Evolutionary conservation across 2,888 invertebrate genomes (phyloP).

Genomic region (Lathronympha strigana): DNA sequence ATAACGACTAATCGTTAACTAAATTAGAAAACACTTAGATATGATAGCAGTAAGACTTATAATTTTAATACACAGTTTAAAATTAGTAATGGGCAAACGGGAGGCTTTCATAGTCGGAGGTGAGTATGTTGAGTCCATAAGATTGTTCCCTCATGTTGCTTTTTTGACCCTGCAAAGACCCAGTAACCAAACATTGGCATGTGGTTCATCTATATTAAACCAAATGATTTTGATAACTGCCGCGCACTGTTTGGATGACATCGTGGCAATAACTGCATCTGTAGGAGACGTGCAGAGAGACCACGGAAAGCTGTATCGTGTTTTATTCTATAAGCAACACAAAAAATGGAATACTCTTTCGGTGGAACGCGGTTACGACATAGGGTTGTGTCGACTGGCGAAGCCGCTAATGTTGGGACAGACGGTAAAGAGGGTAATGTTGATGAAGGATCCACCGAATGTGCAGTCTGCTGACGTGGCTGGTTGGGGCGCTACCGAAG

Average conservation of each 20-base stretch:
- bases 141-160: not conserved
- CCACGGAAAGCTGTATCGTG: not conserved
- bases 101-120: slow-evolving; percentile 3
- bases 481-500: not conserved
- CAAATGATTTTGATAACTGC: slow-evolving; percentile 4
- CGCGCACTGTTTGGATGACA: slow-evolving; percentile 1
- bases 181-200: not conserved
- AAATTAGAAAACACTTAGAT: not conserved
- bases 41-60: not conserved
- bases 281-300: not conserved
- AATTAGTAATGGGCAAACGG: not conserved
- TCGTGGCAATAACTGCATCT: not conserved
- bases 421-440: not conserved
- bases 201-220: slow-evolving; percentile 1
- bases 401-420: not conserved
- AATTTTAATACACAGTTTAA: not conserved
- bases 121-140: not conserved
- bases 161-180: not conserved
- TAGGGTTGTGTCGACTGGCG: not conserved
- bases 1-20: not conserved
- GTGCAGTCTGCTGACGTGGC: not conserved
- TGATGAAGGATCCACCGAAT: not conserved
- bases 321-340: not conserved
- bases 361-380: not conserved
- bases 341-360: not conserved